A percentile compares a stretch with the other conserved stretches of the same genome.
Evolutionary conservation across 1,140 invertebrate species (phyloP).

Genomic region (Ruditapes philippinarum): DNA sequence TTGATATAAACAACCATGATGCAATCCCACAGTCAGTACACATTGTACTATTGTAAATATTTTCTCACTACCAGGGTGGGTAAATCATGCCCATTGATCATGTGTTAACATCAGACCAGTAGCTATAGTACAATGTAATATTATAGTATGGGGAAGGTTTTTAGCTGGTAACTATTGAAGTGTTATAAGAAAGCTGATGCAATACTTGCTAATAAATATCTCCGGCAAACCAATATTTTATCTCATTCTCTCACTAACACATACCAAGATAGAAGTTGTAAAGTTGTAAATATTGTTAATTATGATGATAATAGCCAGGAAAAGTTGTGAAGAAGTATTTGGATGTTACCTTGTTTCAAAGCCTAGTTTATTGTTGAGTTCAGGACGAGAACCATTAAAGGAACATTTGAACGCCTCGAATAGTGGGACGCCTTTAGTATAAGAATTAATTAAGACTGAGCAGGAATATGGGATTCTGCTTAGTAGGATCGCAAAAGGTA

Average conservation of each 20-base stretch:
- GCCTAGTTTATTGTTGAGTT: not conserved
- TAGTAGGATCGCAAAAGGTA: not conserved
- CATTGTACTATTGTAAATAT: not conserved
- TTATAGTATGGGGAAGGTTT: not conserved
- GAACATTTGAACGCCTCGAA: conserved; percentile 17
- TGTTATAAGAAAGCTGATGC: conserved; percentile 19
- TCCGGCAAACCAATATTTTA: not conserved
- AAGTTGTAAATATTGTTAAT: not conserved
- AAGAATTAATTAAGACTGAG: no score
- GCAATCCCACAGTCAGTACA: not conserved
- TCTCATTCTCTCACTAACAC: not conserved
- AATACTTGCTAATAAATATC: conserved; percentile 13
- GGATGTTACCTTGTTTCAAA: not conserved
- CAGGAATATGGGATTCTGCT: not conserved
- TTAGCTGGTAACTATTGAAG: not conserved
- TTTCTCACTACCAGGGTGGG: not conserved
- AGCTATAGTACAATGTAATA: not conserved
- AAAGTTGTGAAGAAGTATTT: conserved; percentile 5
- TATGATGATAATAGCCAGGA: not conserved
- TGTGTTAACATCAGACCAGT: conserved; percentile 2
- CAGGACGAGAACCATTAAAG: not conserved
- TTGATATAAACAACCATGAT: not conserved
- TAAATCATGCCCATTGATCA: not conserved
- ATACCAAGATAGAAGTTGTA: not conserved
- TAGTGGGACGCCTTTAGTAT: not conserved